Evolutionary conservation across 2,888 invertebrate genomes (phyloP).

Genomic region (Drosophila phalerata): DNA sequence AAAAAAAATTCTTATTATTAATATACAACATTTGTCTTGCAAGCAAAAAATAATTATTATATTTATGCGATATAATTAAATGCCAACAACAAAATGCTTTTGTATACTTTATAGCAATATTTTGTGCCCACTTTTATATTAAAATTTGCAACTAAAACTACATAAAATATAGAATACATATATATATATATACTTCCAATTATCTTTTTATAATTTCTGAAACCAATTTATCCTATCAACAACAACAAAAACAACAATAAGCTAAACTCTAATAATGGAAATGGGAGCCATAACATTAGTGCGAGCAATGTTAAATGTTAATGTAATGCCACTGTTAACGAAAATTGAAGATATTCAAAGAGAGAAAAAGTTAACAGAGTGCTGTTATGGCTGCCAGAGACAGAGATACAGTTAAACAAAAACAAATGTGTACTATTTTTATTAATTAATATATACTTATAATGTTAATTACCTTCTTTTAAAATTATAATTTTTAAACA

Average conservation of each 20-base stretch:
- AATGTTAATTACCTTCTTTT: slow-evolving; percentile 73
- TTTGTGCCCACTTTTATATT: slow-evolving; percentile 68
- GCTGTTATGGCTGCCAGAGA: slow-evolving; percentile 39
- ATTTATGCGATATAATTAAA: slow-evolving; percentile 65
- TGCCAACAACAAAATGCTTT: slow-evolving; percentile 51
- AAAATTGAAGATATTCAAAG: not conserved
- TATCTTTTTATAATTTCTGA: slow-evolving; percentile 58
- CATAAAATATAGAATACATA: slow-evolving; percentile 37
- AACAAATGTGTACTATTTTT: slow-evolving; percentile 43
- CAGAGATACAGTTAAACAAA: slow-evolving; percentile 4
- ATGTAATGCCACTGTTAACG: slow-evolving; percentile 2
- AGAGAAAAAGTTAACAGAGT: not conserved
- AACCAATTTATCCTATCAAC: slow-evolving; percentile 37
- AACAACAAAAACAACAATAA: slow-evolving; percentile 20
- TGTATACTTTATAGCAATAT: slow-evolving; percentile 69
- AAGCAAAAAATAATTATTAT: slow-evolving; percentile 56
- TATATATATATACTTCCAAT: slow-evolving; percentile 60
- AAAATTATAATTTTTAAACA: slow-evolving; percentile 71
- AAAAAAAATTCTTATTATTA: slow-evolving; percentile 42
- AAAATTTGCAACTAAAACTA: slow-evolving; percentile 48
- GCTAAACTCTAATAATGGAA: slow-evolving; percentile 26
- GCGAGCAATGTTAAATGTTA: not conserved
- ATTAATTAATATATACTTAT: slow-evolving; percentile 52
- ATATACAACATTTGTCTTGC: slow-evolving; percentile 61
- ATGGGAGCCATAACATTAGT: slow-evolving; percentile 44